Conservation (phyloP, 2,888 invertebrate genomes). For the Drosophila subsilvestris region DNA sequence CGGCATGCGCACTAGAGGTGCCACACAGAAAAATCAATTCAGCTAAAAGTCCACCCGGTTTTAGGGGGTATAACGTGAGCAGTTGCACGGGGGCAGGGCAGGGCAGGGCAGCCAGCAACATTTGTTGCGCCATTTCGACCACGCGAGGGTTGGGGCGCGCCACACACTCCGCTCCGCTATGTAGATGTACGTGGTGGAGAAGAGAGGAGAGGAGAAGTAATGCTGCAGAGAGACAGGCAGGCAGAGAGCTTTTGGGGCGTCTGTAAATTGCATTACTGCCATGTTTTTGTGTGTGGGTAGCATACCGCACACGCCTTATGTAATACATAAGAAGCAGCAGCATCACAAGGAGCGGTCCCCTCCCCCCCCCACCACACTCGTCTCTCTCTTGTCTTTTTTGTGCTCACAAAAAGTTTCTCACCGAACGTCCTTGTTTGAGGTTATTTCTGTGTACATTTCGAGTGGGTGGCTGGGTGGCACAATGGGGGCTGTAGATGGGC, state of each 20-base stretch:
- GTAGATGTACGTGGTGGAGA: slow-evolving; percentile 14
- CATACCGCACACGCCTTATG: slow-evolving; percentile 45
- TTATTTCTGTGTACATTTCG: slow-evolving; percentile 65
- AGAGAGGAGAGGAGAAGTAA: slow-evolving; percentile 55
- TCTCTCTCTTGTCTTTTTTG: slow-evolving; percentile 25
- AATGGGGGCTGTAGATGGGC: background rate
- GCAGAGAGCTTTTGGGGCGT: slow-evolving; percentile 28
- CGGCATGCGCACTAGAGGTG: slow-evolving; percentile 75
- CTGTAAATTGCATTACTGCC: slow-evolving; percentile 78
- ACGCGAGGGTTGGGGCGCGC: background rate
- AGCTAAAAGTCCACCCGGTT: slow-evolving; percentile 80
- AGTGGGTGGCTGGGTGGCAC: slow-evolving; percentile 6
- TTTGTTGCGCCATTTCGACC: slow-evolving; percentile 70
- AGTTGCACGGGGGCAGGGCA: background rate
- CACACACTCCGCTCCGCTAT: background rate
- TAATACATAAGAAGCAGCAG: slow-evolving; percentile 48
- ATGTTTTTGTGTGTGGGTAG: slow-evolving; percentile 20
- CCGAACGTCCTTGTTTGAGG: slow-evolving; percentile 80
- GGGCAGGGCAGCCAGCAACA: slow-evolving; percentile 61
- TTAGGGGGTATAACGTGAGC: slow-evolving; percentile 51
- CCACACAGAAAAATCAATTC: slow-evolving; percentile 79
- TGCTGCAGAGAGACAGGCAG: slow-evolving; percentile 33
- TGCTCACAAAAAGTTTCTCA: slow-evolving; percentile 56
- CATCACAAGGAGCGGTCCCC: slow-evolving; percentile 10
- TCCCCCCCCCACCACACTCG: no score